Base-by-base conservation (phyloP, 2,797 vertebrate species). In the Betta splendens region DNA sequence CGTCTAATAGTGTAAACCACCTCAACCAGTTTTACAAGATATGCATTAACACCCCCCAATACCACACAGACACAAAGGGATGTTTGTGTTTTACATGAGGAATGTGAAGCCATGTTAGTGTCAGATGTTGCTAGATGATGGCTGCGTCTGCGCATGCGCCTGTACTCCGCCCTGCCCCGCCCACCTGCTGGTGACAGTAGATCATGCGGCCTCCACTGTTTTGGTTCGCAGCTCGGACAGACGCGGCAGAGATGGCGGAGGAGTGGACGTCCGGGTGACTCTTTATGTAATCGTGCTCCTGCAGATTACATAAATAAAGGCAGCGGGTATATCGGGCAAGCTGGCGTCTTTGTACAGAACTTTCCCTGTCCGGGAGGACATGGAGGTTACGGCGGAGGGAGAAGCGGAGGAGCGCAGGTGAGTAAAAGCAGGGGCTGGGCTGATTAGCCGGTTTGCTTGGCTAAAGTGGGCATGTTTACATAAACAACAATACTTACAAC, bases 381-480 rank as follows among this genome's bases (percentile, higher is more conserved):
- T 91, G 91, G 91, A 92, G 72, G 65, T 72, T 3, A 51, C 60
- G n/a, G 72, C 64, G 18, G 89, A 90, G 56, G 77, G 48, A 65
- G 89, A 91, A 45, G 81, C 73, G 33, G 87, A 87, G 56, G 91
- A 91, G 48, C 88, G 75, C 73, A 86, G 89, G 91, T 90, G 55
- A 79, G 85, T 67, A 61, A 56, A 51, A 60, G 28, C 15, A 45
- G 15, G 48, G 4, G 49, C 33, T 32, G 35, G 43, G 55, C 28
- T 11, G 17, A 4, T 33, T 5, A 28, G 13, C 52, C 37, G 56
- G 59, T 28, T 64, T 31, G 16, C 43, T n/a, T 5, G 5, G 23
- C 8, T 9, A n/a, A 16, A 57, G 5, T 5, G 12, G 20, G 31
- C 3, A n/a, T 28, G 18, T n/a, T 15, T 39, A 12, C 1, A 44